Evolutionary conservation across 2,888 invertebrate genomes (phyloP), one percentile per base, ranked within the genome.

Genomic region (Eudasyphora cyanicolor): DNA sequence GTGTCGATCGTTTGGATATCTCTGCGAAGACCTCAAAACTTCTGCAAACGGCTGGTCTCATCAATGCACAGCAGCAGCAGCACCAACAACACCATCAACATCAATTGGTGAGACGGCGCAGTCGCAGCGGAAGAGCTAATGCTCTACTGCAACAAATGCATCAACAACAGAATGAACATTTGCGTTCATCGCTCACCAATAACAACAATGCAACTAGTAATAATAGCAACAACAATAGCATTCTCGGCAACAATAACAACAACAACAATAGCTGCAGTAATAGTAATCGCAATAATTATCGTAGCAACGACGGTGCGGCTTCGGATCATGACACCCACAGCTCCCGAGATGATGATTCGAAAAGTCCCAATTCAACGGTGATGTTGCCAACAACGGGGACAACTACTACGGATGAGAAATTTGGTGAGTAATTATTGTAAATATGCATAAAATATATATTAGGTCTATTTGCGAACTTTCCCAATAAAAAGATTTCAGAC

Each of bases 1-100:
- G 94, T 87, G 93, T 94, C 74, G 96, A 95, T 92, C 93, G 95
- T 38, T 92, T 95, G 82, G 91, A 88, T 88, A 92, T 89, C 27
- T 89, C 91, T 42, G 87, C 91, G 32, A 92, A 92, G 85, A 89
- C 91, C 4, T 90, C 91, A n/a, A 88, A 90, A 19, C 81, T 91
- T 29, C 78, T 91, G 54, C 89, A 90, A 70, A 88, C 90, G 49
- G 87, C 90, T 1, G 89, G 89, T 7, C 88, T 85, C 17, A 69
- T 75, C 32, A 79, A 64, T 73, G 6, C 87, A 85, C 89, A 88
- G 0, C 89, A 88, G 0, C 88, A 87, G 0, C 86, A 87, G 0
- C 86, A 86, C 0, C 88, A 86, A 0, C 86, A 87, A 0, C 84
- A 87, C 75, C n/a, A 84, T 29, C 85, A 84, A 8, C 86, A 86